phyloP scores from a whole-genome alignment of 23 tunicate genomes.

The Phallusia fumigata region DNA sequence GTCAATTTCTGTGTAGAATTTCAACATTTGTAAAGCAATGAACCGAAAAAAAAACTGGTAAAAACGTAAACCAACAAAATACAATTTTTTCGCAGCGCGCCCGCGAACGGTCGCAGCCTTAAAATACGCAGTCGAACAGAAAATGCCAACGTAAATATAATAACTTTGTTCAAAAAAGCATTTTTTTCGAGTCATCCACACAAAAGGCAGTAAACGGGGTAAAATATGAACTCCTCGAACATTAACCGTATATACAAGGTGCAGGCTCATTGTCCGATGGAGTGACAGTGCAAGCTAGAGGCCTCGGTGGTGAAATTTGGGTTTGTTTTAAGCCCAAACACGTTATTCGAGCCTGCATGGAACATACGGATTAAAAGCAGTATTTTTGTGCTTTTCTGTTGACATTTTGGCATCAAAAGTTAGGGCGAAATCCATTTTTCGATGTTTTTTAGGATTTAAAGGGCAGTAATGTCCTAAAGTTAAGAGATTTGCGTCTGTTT shows the following conservation, averaged over 20 bases:
- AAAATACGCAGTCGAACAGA: not conserved
- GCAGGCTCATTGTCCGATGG: not conserved
- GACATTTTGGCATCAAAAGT: too few relatives aligned
- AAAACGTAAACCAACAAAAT: constrained; percentile 6
- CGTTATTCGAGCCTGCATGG: too few relatives aligned
- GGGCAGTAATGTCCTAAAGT: too few relatives aligned
- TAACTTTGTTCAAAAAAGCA: constrained; percentile 9
- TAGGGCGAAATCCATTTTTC: too few relatives aligned
- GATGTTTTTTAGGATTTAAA: too few relatives aligned
- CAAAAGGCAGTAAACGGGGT: constrained; percentile 5
- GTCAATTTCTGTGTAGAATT: constrained; percentile 6
- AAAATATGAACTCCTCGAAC: constrained; percentile 8
- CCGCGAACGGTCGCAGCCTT: too few relatives aligned
- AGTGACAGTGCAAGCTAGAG: not conserved
- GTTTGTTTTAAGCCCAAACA: too few relatives aligned
- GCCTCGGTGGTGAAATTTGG: not conserved
- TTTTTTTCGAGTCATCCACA: not conserved
- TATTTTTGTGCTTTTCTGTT: too few relatives aligned
- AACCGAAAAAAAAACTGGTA: not conserved
- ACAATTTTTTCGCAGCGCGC: too few relatives aligned
- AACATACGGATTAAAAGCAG: too few relatives aligned
- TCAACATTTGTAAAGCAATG: constrained; percentile 2
- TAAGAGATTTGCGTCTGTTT: too few relatives aligned
- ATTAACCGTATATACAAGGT: constrained; percentile 4
- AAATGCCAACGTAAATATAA: not conserved